A percentile compares a stretch with the other conserved stretches of the same genome.
phyloP scores from a whole-genome alignment of 2,888 invertebrate genomes.

The Priocnemis perturbator region DNA sequence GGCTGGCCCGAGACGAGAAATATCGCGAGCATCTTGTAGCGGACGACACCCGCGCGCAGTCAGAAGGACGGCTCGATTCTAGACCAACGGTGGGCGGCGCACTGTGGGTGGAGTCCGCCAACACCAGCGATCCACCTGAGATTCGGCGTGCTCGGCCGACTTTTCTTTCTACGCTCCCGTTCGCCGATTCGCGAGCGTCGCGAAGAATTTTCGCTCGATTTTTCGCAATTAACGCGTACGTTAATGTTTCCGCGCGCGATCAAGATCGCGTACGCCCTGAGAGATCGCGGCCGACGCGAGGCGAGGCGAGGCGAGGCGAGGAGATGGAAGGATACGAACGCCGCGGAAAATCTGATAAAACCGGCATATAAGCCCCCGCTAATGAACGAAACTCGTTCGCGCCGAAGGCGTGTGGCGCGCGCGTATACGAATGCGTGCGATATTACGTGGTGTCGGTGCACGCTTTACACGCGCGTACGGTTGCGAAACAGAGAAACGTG shows the following conservation, averaged over 20 bases:
- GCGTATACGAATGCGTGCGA: neutral
- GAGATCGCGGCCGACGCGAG: slow-evolving; percentile 1
- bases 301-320: slow-evolving; percentile 23
- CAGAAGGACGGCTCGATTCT: no score
- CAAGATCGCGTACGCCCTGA: neutral
- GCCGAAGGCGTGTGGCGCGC: slow-evolving; percentile 40
- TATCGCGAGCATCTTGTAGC: neutral
- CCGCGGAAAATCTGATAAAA: slow-evolving; percentile 62
- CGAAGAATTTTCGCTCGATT: no score
- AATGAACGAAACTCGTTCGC: slow-evolving; percentile 67
- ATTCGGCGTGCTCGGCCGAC: neutral
- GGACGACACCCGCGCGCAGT: neutral
- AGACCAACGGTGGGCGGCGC: no score
- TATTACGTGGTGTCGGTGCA: no score
- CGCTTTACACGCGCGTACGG: no score
- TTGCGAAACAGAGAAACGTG: neutral
- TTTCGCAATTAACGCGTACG: no score
- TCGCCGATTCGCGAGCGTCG: neutral
- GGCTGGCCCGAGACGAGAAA: no score
- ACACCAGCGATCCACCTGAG: no score
- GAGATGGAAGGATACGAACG: slow-evolving; percentile 42
- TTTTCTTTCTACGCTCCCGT: neutral
- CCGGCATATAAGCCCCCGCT: slow-evolving; percentile 55
- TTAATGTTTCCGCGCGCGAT: no score
- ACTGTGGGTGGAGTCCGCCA: no score